These are phyloP conservation scores for Oenanthe melanoleuca DNA, from an alignment of 2,113 vertebrate genomes.

Conservation along the genomic window DNA sequence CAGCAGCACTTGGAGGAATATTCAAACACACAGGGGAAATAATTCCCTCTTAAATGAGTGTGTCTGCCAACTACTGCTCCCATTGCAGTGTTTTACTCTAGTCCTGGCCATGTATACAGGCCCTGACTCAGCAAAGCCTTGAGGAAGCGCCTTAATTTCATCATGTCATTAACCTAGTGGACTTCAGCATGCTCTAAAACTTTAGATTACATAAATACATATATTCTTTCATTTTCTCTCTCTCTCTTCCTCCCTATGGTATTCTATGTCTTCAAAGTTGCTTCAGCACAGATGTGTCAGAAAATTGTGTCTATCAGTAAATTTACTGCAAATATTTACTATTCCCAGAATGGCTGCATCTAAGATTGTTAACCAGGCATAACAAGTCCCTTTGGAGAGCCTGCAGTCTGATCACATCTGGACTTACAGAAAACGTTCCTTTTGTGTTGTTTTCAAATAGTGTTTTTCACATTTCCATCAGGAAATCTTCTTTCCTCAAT, in stretches of 20 bases:
- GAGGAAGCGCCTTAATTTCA: not conserved
- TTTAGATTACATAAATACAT: not conserved
- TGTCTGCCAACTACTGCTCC: conserved; percentile 31
- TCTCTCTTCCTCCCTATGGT: not conserved
- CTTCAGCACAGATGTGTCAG: not conserved
- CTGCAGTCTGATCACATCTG: not conserved
- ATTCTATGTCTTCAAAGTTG: not conserved
- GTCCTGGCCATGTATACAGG: not conserved
- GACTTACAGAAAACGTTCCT: not conserved
- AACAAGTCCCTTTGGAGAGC: not conserved
- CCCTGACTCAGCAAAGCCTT: not conserved
- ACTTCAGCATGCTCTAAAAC: not conserved
- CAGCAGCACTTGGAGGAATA: conserved; percentile 65
- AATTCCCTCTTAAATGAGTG: conserved; percentile 14
- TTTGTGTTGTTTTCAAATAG: not conserved
- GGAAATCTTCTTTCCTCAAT: not conserved
- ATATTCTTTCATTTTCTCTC: not conserved
- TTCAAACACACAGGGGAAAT: conserved; percentile 60
- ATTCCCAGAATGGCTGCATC: not conserved
- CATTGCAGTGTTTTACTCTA: not conserved
- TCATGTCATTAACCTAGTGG: not conserved
- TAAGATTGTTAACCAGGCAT: not conserved
- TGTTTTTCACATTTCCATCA: not conserved
- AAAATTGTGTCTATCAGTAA: not conserved
- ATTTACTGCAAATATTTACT: not conserved